These are phyloP conservation scores for Lithobates pipiens DNA, from an alignment of 2,797 vertebrate species.

Conservation along the genomic window DNA sequence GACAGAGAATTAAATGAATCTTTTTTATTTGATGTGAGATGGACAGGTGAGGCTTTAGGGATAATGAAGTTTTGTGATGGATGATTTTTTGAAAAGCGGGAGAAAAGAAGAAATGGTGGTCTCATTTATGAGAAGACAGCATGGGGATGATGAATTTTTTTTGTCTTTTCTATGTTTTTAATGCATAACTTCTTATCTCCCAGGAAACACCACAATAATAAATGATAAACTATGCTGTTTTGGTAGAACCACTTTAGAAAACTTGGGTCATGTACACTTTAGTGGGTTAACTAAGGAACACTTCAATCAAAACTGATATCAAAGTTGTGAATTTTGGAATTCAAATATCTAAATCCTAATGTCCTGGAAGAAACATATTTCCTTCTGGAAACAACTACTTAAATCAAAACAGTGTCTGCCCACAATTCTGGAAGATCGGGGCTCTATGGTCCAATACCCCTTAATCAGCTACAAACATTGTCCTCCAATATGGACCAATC, in stretches of 20 bases:
- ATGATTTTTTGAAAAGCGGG: conserved; percentile 56
- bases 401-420: too few relatives aligned
- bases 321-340: too few relatives aligned
- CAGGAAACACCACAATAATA: background rate
- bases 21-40: conserved; percentile 59
- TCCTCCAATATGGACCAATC: too few relatives aligned
- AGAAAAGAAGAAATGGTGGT: conserved; percentile 55
- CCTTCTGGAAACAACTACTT: too few relatives aligned
- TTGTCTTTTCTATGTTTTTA: conserved; percentile 39
- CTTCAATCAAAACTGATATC: too few relatives aligned
- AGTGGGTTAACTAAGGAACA: too few relatives aligned
- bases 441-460: too few relatives aligned
- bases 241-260: background rate
- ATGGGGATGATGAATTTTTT: conserved; percentile 49
- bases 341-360: too few relatives aligned
- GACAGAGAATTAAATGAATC: conserved; percentile 61
- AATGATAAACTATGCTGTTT: background rate
- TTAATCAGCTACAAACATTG: too few relatives aligned
- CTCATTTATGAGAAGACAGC: conserved; percentile 51
- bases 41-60: conserved; percentile 59
- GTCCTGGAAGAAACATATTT: too few relatives aligned
- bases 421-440: too few relatives aligned
- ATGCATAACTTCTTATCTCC: conserved; percentile 22
- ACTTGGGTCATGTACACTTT: too few relatives aligned
- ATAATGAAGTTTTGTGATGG: conserved; percentile 62